Percentiles rank a stretch among this genome's conserved stretches.
Conservation (phyloP, 2,113 vertebrate species). For the Numida meleagris region DNA sequence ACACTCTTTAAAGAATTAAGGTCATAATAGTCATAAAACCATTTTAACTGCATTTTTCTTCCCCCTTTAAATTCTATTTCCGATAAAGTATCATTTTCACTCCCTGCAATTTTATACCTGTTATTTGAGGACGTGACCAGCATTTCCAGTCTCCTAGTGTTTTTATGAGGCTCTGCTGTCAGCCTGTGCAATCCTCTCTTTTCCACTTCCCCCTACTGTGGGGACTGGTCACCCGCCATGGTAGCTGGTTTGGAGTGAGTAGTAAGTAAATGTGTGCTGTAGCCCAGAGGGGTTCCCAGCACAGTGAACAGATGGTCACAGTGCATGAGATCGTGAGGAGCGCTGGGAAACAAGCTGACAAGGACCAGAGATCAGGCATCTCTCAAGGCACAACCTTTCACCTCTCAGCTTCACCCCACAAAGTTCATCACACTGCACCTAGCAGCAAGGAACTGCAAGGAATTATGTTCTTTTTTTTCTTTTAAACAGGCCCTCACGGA, state of each 20-base stretch:
- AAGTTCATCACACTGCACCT: neutral
- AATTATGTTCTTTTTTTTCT: neutral
- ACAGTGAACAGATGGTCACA: neutral
- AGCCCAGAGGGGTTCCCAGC: neutral
- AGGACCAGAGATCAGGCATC: neutral
- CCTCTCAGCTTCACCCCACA: neutral
- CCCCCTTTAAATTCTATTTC: neutral
- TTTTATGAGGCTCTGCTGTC: neutral
- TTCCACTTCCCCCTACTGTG: neutral
- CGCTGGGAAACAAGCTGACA: neutral
- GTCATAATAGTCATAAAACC: neutral
- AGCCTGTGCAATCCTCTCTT: neutral
- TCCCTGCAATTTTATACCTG: neutral
- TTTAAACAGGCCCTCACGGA: neutral
- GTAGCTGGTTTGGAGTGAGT: fast-evolving
- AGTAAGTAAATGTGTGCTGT: neutral
- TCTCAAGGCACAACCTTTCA: neutral
- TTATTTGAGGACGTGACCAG: neutral
- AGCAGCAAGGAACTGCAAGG: neutral
- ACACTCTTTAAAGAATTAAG: neutral
- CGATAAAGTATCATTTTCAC: neutral
- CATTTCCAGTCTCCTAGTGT: neutral
- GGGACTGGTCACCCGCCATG: neutral
- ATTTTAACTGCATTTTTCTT: neutral
- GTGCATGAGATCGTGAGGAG: neutral